phyloP scores from a whole-genome alignment of 1,140 invertebrate genomes.

The Hypsibius dujardini region DNA sequence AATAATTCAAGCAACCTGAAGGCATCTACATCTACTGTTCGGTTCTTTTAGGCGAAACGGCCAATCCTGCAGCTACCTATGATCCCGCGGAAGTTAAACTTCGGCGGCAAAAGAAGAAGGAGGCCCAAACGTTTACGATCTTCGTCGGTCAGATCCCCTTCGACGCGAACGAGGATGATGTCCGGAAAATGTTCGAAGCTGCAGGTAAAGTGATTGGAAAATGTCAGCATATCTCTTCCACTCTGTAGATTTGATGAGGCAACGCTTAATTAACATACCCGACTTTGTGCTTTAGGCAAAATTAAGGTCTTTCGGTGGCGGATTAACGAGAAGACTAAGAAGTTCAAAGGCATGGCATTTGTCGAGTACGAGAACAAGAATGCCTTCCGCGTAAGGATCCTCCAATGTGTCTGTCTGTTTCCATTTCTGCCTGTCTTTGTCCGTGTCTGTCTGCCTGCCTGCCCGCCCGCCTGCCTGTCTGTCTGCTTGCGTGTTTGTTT shows the following conservation, averaged over 20 bases:
- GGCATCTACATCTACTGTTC: too few relatives aligned
- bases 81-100: too few relatives aligned
- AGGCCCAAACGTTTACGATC: not conserved
- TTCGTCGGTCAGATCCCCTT: slow-evolving; percentile 5
- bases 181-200: slow-evolving; percentile 1
- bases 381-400: not conserved
- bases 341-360: not conserved
- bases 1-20: too few relatives aligned
- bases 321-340: not conserved
- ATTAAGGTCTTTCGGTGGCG: slow-evolving; percentile 5
- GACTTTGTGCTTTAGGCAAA: not conserved
- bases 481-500: too few relatives aligned
- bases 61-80: too few relatives aligned
- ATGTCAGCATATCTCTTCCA: not conserved
- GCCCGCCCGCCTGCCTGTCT: too few relatives aligned
- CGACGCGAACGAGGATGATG: not conserved
- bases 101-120: not conserved
- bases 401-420: too few relatives aligned
- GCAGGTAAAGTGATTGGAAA: not conserved
- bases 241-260: not conserved
- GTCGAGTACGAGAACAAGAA: slow-evolving; percentile 1
- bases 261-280: too few relatives aligned
- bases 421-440: too few relatives aligned
- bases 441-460: too few relatives aligned
- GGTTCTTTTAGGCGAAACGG: too few relatives aligned